Evolutionary conservation across 2,888 invertebrate species (phyloP), one percentile per base, ranked within the genome.

Genomic region (Melanotus villosus): DNA sequence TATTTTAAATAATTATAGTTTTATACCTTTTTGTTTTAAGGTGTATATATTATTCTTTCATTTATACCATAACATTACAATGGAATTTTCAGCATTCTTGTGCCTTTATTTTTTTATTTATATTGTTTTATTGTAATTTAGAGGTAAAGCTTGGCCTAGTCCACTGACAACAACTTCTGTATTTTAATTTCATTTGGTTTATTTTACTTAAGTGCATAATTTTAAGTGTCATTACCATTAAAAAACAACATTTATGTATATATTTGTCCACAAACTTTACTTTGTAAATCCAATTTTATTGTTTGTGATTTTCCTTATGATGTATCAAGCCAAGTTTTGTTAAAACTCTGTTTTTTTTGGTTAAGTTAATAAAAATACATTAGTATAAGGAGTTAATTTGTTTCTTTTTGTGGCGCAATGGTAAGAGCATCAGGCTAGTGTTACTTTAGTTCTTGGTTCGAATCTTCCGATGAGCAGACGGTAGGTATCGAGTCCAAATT

Each of bases 31-130:
- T 52, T 23, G 45, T 32, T 47, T 62, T 14, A 32, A 52, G 52
- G 12, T 52, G 52, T 52, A 52, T 18, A 52, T 52, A 52, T 26
- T 50, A 41, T 47, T 45, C 18, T 41, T 57, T 57, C 16, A 18
- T 41, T 9, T 23, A 23, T 41, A 41, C 47, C 12, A 14, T 14
- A 2, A 14, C 21, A 32, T 19, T 16, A 18, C 30, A 47, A 67
- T 71, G 73, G 64, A 75, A 71, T 74, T 76, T 74, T 76, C 75
- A 73, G 76, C 73, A 72, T 72, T 60, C 45, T 36, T 73, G 72
- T 76, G 72, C 74, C 72, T 73, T 74, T 75, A 70, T 75, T 72
- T 74, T 74, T 75, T 74, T 72, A 74, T 75, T 75, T 73, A 75
- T 73, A 58, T 73, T 69, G 67, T 72, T 72, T 70, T 65, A 59